Evolutionary conservation across 2,113 vertebrate species (phyloP).

Genomic region (Stegastes partitus): DNA sequence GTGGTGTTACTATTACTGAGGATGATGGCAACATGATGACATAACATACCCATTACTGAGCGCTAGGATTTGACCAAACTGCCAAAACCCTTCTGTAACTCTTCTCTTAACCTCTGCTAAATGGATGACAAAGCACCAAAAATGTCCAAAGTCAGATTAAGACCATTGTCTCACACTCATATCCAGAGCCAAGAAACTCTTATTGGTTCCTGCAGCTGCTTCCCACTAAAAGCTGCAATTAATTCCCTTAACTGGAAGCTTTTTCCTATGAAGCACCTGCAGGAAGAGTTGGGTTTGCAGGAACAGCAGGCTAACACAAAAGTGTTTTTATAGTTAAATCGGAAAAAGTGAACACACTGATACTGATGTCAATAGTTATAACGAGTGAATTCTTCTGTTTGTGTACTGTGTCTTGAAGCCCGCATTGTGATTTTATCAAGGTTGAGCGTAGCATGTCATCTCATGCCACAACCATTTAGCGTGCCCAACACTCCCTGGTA

Average conservation of each 20-base stretch:
- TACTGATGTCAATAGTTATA: background rate
- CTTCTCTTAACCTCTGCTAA: background rate
- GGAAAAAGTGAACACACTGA: background rate
- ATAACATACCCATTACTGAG: background rate
- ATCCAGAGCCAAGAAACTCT: background rate
- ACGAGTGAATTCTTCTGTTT: background rate
- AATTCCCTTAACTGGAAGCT: background rate
- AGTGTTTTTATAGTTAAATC: constrained; percentile 1
- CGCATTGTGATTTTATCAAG: no score
- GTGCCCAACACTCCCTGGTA: background rate
- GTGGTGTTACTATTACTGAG: background rate
- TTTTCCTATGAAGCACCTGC: constrained; percentile 26
- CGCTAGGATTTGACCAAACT: no score
- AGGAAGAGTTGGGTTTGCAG: constrained; percentile 32
- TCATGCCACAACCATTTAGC: background rate
- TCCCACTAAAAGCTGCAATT: constrained; percentile 14
- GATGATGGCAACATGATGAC: background rate
- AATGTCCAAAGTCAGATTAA: background rate
- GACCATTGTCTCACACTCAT: background rate
- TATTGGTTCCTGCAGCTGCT: constrained; percentile 48
- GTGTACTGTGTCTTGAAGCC: no score
- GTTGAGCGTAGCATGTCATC: background rate
- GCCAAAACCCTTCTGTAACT: background rate
- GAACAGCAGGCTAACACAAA: constrained; percentile 5
- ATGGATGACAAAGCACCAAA: constrained; percentile 11